These are phyloP conservation scores for Pentalonia nigronervosa DNA, from an alignment of 1,140 invertebrate species.

Conservation along the genomic window DNA sequence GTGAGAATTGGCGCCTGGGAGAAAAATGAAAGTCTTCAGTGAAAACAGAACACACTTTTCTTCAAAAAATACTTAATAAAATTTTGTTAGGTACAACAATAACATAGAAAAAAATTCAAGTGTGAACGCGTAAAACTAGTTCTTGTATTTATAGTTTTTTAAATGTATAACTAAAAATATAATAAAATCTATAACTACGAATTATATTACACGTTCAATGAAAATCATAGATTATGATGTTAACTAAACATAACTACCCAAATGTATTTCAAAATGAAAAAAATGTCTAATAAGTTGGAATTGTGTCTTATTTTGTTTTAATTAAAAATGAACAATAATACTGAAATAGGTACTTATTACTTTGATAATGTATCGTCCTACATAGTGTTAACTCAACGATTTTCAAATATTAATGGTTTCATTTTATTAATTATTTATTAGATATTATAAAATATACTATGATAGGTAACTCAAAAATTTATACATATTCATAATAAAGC, in stretches of 20 bases:
- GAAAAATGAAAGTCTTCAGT: constrained; percentile 43
- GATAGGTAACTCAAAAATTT: no score
- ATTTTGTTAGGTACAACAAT: not conserved
- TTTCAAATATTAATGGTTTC: not conserved
- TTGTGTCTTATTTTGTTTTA: not conserved
- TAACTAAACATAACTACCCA: not conserved
- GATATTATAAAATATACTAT: no score
- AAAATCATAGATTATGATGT: not conserved
- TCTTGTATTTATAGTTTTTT: not conserved
- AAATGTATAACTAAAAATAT: not conserved
- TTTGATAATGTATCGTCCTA: not conserved
- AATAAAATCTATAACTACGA: not conserved
- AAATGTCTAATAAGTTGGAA: not conserved
- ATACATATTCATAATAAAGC: not conserved
- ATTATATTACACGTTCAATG: not conserved
- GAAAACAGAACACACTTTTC: not conserved
- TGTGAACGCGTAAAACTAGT: not conserved
- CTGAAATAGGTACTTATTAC: not conserved
- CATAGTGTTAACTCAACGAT: no score
- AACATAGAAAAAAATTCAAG: not conserved
- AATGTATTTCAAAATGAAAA: not conserved
- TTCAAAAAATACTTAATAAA: not conserved
- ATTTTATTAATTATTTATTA: no score
- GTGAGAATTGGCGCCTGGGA: not conserved
- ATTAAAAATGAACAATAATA: not conserved